These are phyloP conservation scores for Poecile montanus DNA, from an alignment of 2,797 vertebrate genomes.

Conservation along the genomic window DNA sequence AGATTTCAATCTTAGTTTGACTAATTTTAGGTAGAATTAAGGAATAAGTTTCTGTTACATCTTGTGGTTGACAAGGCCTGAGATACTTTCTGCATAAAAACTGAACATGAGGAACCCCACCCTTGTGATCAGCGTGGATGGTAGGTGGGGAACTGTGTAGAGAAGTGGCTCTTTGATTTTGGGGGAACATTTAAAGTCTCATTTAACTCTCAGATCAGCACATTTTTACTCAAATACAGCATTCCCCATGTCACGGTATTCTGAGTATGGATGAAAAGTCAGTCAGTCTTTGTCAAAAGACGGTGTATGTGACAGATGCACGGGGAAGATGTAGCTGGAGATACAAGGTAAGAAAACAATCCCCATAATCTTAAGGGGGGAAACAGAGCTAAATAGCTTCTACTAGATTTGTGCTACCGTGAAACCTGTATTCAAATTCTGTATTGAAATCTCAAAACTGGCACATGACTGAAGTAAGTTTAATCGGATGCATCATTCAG, in stretches of 20 bases:
- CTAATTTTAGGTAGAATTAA: background rate
- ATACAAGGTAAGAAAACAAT: conserved; percentile 77
- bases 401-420: background rate
- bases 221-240: conserved; percentile 83
- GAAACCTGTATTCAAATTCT: background rate
- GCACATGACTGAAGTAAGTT: background rate
- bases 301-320: conserved; percentile 78
- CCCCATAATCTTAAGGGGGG: background rate
- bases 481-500: background rate
- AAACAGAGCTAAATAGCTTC: conserved; percentile 34
- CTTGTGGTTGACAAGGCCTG: background rate
- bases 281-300: conserved; percentile 82
- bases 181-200: conserved; percentile 50
- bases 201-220: conserved; percentile 76
- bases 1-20: background rate
- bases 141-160: conserved; percentile 17
- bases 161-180: conserved; percentile 38
- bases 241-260: conserved; percentile 72
- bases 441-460: background rate
- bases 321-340: conserved; percentile 84
- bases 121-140: background rate
- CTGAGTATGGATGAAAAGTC: conserved; percentile 79
- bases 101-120: background rate
- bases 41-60: background rate
- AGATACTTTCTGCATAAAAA: background rate